Evolutionary conservation across 2,888 invertebrate species (phyloP), one percentile per base, ranked within the genome.

Genomic region (Phyllotreta cruciferae): DNA sequence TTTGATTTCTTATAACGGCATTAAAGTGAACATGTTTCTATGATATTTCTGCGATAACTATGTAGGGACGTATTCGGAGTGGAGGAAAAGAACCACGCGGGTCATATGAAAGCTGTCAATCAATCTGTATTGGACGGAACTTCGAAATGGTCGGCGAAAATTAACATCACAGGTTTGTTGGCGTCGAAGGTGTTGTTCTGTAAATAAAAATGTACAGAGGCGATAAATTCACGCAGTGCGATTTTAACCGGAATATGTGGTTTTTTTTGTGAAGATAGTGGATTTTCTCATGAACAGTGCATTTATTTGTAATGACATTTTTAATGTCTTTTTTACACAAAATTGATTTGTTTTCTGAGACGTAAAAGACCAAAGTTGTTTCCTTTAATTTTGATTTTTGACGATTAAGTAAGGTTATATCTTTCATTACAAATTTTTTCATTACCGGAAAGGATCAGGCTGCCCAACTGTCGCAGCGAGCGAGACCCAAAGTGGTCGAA

Each of bases 81-180:
- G 81, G 97, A 98, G 83, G 91, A 91, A 82, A 94, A 95, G 84
- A 92, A 90, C 79, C 97, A 98, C 85, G 85, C 90, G 73, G 94
- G 95, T 79, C 96, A 98, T 86, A 95, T 98, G 95, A 95, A 94
- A 85, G 91, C 95, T 73, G 96, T 98, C 80, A 97, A 98, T 88
- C 96, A 98, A 86, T 94, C 95, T 80, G 98, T 98, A 79, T 88
- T 98, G 84, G 98, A 98, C 85, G 98, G 98, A 80, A 98, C 98
- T 75, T 97, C 97, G 82, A 98, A 98, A 87, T 98, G 98, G 98
- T 98, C 98, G 80, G 98, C 98, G 80, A 98, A 98, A 90, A 98
- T 98, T 85, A 97, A 96, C 82, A 97, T 98, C 84, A 98, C 98
- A 93, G 97, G 98, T 98, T 92, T 90, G 94, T 87, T 60, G 36